These are phyloP conservation scores for Silurus asotus DNA, from an alignment of 2,113 vertebrate genomes.

Conservation along the genomic window DNA sequence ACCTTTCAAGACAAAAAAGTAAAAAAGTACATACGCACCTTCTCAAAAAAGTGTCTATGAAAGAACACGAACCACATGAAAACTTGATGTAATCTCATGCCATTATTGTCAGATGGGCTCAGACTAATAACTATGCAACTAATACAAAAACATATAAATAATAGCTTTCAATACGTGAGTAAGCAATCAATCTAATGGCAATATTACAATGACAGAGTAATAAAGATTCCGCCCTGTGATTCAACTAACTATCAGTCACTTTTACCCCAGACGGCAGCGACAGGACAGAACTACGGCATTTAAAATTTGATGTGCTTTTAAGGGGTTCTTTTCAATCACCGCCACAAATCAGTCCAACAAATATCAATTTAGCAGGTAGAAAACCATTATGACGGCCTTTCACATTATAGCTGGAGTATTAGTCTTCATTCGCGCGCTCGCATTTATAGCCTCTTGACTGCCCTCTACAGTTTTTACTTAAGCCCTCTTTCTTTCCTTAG, in stretches of 20 bases:
- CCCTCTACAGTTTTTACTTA: conserved; percentile 43
- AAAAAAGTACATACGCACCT: conserved; percentile 18
- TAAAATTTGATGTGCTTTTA: conserved; percentile 20
- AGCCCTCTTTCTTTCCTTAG: conserved; percentile 1
- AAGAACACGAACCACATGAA: neutral
- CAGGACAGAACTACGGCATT: neutral
- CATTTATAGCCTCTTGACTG: conserved; percentile 51
- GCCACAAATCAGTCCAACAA: conserved; percentile 33
- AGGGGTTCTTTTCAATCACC: conserved; percentile 22
- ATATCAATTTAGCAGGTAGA: conserved; percentile 17
- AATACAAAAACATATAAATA: conserved; percentile 7
- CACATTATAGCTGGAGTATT: conserved; percentile 24
- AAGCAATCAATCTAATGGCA: conserved; percentile 12
- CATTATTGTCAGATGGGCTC: too few species aligned
- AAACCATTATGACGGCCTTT: conserved; percentile 26
- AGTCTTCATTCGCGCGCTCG: conserved; percentile 42
- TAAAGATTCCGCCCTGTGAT: neutral
- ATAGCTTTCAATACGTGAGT: neutral
- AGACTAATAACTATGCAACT: neutral
- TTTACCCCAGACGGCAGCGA: conserved; percentile 11
- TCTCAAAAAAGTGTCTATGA: neutral
- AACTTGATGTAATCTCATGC: neutral
- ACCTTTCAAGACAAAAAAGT: conserved; percentile 31
- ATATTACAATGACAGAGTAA: conserved; percentile 8
- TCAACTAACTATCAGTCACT: conserved; percentile 3